Conservation (phyloP, 2,797 vertebrate species). For the Paramormyrops hopkinsi region DNA sequence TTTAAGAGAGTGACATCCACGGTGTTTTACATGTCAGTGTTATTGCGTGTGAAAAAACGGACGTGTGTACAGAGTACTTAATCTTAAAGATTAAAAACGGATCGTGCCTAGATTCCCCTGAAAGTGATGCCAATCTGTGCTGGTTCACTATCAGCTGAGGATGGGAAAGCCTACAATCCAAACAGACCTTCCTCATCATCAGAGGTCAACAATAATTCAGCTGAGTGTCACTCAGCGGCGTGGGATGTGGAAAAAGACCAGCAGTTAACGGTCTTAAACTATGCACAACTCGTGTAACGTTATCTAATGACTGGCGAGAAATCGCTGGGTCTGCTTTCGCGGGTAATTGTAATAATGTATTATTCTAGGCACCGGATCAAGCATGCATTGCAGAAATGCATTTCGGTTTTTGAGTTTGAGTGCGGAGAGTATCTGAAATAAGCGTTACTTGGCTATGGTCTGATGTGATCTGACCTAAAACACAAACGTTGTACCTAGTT, state of each 20-base stretch:
- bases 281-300: background rate
- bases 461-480: background rate
- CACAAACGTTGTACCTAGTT: background rate
- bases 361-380: background rate
- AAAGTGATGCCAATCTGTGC: constrained; percentile 29
- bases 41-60: background rate
- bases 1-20: background rate
- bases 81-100: background rate
- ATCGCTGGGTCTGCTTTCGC: background rate
- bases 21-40: background rate
- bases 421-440: background rate
- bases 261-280: background rate
- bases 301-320: background rate
- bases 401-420: background rate
- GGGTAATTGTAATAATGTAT: background rate
- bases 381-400: background rate
- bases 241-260: background rate
- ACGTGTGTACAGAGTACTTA: background rate
- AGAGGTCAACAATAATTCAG: constrained; percentile 28
- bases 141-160: constrained; percentile 11
- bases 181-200: constrained; percentile 33
- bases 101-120: constrained; percentile 6
- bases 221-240: background rate
- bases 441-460: background rate
- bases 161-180: constrained; percentile 14